These are phyloP conservation scores for Octonoba sinensis DNA, from an alignment of 2,888 invertebrate species.

Conservation along the genomic window DNA sequence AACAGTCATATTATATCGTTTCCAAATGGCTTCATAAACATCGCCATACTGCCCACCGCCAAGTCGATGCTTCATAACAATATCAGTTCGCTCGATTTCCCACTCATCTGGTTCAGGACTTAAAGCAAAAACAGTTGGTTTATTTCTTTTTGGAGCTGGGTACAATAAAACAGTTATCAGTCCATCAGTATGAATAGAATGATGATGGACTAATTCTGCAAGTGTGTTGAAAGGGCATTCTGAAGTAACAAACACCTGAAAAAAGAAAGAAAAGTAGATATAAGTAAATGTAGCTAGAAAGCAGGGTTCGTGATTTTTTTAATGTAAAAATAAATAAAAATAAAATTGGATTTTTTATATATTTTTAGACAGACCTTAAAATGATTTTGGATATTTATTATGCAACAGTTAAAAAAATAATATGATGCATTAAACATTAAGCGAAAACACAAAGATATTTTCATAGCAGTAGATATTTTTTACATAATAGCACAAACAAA, in stretches of 20 bases:
- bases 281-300: too few species aligned
- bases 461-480: too few species aligned
- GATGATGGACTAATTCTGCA: conserved; percentile 98
- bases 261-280: conserved; percentile 5
- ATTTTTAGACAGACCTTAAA: too few species aligned
- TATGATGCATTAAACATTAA: too few species aligned
- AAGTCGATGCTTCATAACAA: conserved; percentile 96
- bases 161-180: conserved; percentile 96
- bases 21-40: conserved; percentile 96
- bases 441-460: too few species aligned
- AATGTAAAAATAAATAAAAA: too few species aligned
- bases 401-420: too few species aligned
- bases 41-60: conserved; percentile 87
- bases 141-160: conserved; percentile 96
- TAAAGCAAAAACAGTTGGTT: conserved; percentile 75
- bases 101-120: conserved; percentile 84
- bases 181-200: conserved; percentile 95
- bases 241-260: conserved; percentile 90
- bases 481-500: too few species aligned
- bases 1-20: conserved; percentile 94
- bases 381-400: too few species aligned
- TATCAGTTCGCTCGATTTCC: conserved; percentile 98
- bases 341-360: too few species aligned
- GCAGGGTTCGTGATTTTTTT: too few species aligned
- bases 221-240: conserved; percentile 96